These are phyloP conservation scores for Diphyllodes magnificus DNA, from an alignment of 2,113 vertebrate species.

Conservation along the genomic window DNA sequence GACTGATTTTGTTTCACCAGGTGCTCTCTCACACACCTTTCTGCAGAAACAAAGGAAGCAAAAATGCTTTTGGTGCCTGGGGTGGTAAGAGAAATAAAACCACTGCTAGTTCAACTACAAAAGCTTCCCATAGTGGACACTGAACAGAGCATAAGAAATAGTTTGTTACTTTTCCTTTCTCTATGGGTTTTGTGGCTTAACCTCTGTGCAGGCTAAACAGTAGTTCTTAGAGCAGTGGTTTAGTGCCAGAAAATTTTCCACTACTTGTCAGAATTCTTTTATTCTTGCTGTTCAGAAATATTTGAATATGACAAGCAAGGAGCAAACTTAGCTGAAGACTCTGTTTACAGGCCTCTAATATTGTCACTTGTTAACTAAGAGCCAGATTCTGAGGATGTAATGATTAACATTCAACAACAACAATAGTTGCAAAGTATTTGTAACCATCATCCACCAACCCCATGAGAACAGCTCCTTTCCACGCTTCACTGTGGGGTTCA, in stretches of 20 bases:
- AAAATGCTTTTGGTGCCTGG: not conserved
- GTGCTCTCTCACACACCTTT: not conserved
- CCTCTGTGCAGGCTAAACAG: not conserved
- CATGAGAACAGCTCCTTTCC: not conserved
- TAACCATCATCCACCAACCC: not conserved
- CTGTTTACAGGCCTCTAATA: not conserved
- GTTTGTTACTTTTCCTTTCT: not conserved
- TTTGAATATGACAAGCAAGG: not conserved
- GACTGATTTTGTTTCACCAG: not conserved
- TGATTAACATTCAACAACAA: not conserved
- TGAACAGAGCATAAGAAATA: not conserved
- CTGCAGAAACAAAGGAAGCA: not conserved
- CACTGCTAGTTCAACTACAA: not conserved
- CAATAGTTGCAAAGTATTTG: not conserved
- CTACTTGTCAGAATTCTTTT: not conserved
- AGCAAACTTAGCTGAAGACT: not conserved
- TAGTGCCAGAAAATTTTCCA: not conserved
- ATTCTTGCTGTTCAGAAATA: not conserved
- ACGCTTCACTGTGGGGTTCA: not conserved
- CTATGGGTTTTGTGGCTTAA: not conserved
- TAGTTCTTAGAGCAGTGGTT: not conserved
- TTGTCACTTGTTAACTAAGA: not conserved
- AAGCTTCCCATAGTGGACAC: not conserved
- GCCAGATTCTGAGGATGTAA: not conserved
- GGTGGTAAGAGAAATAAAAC: not conserved